Evolutionary conservation across 2,113 vertebrate species (phyloP), one percentile per base, ranked within the genome.

Genomic region (Leiothrix lutea): DNA sequence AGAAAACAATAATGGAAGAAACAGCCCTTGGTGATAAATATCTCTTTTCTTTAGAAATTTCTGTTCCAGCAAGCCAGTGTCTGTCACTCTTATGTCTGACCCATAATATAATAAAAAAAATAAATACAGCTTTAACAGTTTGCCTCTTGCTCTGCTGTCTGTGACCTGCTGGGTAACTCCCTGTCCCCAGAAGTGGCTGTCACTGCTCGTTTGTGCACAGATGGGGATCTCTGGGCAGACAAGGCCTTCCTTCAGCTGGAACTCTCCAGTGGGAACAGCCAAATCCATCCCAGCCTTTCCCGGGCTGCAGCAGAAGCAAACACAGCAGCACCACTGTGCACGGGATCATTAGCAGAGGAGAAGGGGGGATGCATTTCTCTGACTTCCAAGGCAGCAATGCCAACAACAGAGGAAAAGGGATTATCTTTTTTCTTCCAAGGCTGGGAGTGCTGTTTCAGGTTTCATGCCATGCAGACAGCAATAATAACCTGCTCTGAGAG

Each of bases 401-500:
- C 82, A 88, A 92, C 90, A 92, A 86, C 18, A 96, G 75, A 86
- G 60, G 72, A 70, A 94, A 92, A 91, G 60, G 88, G 92, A 95
- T 93, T 93, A 83, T 86, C 87, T 62, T 92, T 94, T 87, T 90
- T 48, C 67, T 80, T 33, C 90, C 82, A 62, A 72, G 90, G 92
- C 3, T 96, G 72, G 65, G 92, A 95, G 79, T 67, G 40, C 88
- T 94, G 92, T 90, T 96, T 94, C 92, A 90, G 94, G 92, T 94
- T 96, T 94, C 92, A 47, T 78, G 64, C 64, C 58, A 85, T 4
- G 9, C 93, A 96, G 95, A 47, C 93, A 94, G 88, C 94, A 93
- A 88, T 92, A 96, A 94, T 84, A 96, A 88, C 93, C 90, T 69
- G 82, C 93, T 86, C 88, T 90, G 94, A 88, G 92, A 96, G 94